Percentiles rank a stretch among this genome's conserved stretches.
phyloP scores from a whole-genome alignment of 2,797 vertebrate genomes.

The Etheostoma perlongum region DNA sequence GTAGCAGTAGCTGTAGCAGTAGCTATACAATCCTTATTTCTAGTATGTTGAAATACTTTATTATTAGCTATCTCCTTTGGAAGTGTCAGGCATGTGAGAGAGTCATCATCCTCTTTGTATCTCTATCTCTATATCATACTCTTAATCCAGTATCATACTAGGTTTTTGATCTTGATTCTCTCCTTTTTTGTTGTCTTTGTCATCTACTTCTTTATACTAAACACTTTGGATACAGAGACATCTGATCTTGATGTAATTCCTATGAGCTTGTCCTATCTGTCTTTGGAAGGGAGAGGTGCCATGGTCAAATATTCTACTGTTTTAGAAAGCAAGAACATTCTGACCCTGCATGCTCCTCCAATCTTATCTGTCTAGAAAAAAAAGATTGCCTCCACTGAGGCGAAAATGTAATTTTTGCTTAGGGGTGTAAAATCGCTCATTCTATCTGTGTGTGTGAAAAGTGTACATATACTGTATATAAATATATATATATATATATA shows the following conservation, averaged over 20 bases:
- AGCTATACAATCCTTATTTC: neutral
- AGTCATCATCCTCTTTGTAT: neutral
- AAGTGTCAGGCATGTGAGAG: conserved; percentile 20
- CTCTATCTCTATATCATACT: neutral
- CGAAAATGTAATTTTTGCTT: neutral
- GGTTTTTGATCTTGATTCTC: neutral
- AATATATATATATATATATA: too few relatives aligned
- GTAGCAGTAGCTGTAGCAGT: neutral
- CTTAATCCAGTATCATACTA: neutral
- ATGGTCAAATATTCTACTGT: conserved; percentile 35
- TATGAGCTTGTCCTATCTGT: conserved; percentile 25
- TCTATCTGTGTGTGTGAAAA: neutral
- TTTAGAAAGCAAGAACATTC: conserved; percentile 39
- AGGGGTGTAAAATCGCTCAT: neutral
- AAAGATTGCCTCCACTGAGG: conserved; percentile 1
- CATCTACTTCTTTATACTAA: neutral
- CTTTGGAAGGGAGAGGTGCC: conserved; percentile 29
- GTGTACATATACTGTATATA: neutral
- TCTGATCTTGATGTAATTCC: conserved; percentile 4
- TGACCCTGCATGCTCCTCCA: conserved; percentile 33
- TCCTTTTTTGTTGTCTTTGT: neutral
- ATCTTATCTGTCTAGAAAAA: conserved; percentile 37
- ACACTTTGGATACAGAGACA: neutral
- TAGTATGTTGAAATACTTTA: neutral
- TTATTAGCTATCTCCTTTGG: neutral